These are phyloP conservation scores for Festucalex cinctus DNA, from an alignment of 2,113 vertebrate species.

Conservation along the genomic window DNA sequence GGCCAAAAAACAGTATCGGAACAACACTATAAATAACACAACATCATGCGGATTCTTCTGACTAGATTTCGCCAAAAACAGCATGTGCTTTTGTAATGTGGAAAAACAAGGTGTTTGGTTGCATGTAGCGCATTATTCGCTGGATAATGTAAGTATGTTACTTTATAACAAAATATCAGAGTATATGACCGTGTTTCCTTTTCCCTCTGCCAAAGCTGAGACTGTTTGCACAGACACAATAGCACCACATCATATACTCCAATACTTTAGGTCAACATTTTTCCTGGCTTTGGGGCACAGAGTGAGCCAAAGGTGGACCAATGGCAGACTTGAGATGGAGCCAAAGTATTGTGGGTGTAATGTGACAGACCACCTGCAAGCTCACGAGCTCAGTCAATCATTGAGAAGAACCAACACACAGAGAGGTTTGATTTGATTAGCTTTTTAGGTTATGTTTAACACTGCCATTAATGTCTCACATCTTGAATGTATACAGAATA, in stretches of 20 bases:
- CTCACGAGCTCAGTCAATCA: constrained; percentile 30
- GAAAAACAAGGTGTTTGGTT: background rate
- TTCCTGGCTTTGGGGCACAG: constrained; percentile 45
- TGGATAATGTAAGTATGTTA: background rate
- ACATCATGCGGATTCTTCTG: background rate
- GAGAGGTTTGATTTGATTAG: constrained; percentile 23
- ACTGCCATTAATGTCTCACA: background rate
- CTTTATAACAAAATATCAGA: background rate
- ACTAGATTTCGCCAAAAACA: background rate
- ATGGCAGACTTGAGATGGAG: constrained; percentile 45
- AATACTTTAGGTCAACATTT: constrained; percentile 44
- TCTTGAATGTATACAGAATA: too few relatives aligned
- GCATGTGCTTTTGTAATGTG: background rate
- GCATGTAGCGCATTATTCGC: background rate
- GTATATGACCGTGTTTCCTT: background rate
- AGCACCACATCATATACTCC: constrained; percentile 33
- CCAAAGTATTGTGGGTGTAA: constrained; percentile 51
- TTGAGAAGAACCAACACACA: constrained; percentile 12
- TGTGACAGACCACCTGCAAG: constrained; percentile 37
- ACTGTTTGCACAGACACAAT: constrained; percentile 46
- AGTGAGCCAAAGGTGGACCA: constrained; percentile 30
- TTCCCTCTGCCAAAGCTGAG: constrained; percentile 14
- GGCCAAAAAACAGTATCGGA: too few relatives aligned
- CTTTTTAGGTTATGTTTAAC: background rate
- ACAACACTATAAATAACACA: too few relatives aligned